These are phyloP conservation scores for Puntigrus tetrazona DNA, from an alignment of 2,113 vertebrate genomes.

Conservation along the genomic window DNA sequence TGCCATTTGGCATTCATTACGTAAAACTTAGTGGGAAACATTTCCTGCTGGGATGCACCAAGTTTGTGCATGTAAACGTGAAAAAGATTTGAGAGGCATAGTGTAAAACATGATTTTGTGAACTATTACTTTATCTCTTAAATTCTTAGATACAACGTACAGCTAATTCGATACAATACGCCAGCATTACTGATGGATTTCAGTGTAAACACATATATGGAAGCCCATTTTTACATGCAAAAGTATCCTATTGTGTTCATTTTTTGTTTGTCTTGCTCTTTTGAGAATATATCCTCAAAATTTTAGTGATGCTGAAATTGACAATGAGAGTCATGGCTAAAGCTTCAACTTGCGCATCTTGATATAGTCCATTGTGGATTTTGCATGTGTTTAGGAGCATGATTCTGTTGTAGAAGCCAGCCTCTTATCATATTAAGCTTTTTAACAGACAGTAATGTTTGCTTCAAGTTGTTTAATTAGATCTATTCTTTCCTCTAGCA, in stretches of 20 bases:
- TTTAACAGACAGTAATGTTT: not conserved
- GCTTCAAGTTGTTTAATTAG: not conserved
- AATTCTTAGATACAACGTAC: too few relatives aligned
- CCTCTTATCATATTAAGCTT: not conserved
- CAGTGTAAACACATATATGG: too few relatives aligned
- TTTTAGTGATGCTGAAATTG: slow-evolving; percentile 1
- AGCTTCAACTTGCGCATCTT: slow-evolving; percentile 6
- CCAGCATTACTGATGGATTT: too few relatives aligned
- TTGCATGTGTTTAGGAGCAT: slow-evolving; percentile 19
- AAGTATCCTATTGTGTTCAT: not conserved
- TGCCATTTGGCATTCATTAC: too few relatives aligned
- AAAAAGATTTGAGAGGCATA: too few relatives aligned
- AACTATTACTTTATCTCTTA: too few relatives aligned
- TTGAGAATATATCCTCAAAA: not conserved
- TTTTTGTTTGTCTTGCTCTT: not conserved
- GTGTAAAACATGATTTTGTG: too few relatives aligned
- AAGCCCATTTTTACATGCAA: not conserved
- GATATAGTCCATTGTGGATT: not conserved
- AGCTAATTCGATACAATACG: too few relatives aligned
- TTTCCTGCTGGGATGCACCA: too few relatives aligned
- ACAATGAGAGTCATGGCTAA: not conserved
- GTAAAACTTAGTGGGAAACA: too few relatives aligned
- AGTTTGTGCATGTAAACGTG: too few relatives aligned
- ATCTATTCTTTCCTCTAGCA: not conserved
- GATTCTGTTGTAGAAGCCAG: slow-evolving; percentile 7